phyloP scores from a whole-genome alignment of 2,797 vertebrate genomes.

The Sparus aurata region DNA sequence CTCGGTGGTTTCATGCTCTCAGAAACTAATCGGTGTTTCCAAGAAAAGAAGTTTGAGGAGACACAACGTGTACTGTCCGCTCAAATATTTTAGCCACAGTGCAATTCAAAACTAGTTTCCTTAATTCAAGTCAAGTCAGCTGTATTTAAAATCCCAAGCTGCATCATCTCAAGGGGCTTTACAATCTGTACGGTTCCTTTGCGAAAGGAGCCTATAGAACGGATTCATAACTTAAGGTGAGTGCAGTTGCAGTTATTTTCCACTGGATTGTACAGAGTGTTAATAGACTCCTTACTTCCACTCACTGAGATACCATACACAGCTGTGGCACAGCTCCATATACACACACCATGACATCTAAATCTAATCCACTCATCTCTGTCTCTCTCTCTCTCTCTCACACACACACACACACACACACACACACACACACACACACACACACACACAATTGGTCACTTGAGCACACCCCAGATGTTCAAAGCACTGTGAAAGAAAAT shows the following conservation, averaged over 20 bases:
- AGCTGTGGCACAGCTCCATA: conserved; percentile 47
- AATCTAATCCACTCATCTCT: conserved; percentile 59
- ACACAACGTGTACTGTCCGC: background rate
- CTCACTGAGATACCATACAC: conserved; percentile 37
- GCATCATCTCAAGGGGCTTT: too few species aligned
- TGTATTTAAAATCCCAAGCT: too few species aligned
- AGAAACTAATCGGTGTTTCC: conserved; percentile 24
- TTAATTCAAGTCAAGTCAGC: too few species aligned
- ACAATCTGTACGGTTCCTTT: background rate
- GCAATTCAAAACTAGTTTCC: background rate
- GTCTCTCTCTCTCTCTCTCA: background rate
- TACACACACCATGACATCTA: conserved; percentile 32
- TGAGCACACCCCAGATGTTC: conserved; percentile 63
- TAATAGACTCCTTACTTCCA: conserved; percentile 41
- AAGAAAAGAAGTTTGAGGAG: background rate
- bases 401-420: conserved; percentile 8
- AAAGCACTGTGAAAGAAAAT: conserved; percentile 61
- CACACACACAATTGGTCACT: conserved; percentile 39
- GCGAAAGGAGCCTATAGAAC: background rate
- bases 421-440: conserved; percentile 6
- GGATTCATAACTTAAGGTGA: background rate
- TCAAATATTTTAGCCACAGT: background rate
- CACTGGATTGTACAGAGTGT: conserved; percentile 2
- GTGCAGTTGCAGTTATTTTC: conserved; percentile 12
- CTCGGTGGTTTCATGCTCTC: conserved; percentile 14